Conservation (phyloP, 2,888 invertebrate species). For the Syrphus vitripennis region DNA sequence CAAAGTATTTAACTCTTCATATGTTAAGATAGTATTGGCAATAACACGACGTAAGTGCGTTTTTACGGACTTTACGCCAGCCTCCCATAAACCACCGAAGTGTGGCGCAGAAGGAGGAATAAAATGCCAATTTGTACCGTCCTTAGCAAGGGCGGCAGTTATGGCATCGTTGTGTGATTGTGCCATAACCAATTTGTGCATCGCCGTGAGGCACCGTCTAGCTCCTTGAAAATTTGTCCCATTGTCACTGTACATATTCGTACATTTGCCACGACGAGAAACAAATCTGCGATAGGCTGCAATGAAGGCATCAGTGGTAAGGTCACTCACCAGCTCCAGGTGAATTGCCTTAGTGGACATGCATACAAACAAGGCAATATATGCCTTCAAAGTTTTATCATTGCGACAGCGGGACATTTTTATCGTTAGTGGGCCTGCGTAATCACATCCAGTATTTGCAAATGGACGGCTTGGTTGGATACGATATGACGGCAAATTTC, state of each 20-base stretch:
- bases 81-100: constrained; percentile 35
- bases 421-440: constrained; percentile 23
- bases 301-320: constrained; percentile 19
- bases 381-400: constrained; percentile 4
- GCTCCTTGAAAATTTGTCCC: constrained; percentile 24
- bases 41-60: constrained; percentile 31
- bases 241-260: constrained; percentile 21
- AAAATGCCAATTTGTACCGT: constrained; percentile 38
- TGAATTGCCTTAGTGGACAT: constrained; percentile 47
- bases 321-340: constrained; percentile 33
- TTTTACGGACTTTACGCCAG: constrained; percentile 24
- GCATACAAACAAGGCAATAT: no score
- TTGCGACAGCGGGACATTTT: neutral
- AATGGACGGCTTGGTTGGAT: constrained; percentile 23
- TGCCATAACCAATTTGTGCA: neutral
- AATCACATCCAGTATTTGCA: constrained; percentile 26
- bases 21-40: neutral
- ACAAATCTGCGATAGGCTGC: constrained; percentile 15
- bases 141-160: neutral
- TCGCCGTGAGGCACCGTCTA: neutral
- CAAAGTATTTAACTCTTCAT: constrained; percentile 31
- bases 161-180: neutral
- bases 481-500: constrained; percentile 19
- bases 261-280: neutral
- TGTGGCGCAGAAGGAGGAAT: constrained; percentile 45